These are phyloP conservation scores for Agriopis leucophaearia DNA, from an alignment of 2,888 invertebrate species.

Conservation along the genomic window DNA sequence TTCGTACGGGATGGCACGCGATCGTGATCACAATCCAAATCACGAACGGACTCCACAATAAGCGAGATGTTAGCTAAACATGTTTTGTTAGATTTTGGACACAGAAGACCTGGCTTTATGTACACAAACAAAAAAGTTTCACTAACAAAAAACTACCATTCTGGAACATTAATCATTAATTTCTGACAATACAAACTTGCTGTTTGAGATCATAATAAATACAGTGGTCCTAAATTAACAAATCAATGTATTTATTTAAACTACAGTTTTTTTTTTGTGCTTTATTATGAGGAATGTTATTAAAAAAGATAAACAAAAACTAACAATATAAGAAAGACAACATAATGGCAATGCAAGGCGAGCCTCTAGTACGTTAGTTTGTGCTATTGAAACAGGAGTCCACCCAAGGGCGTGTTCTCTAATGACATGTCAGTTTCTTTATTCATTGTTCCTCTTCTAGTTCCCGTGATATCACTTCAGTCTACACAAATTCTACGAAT, in stretches of 20 bases:
- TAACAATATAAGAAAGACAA: constrained; percentile 5
- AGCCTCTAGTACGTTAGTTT: constrained; percentile 21
- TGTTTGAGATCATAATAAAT: constrained; percentile 66
- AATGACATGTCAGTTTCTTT: constrained; percentile 3
- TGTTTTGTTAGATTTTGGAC: too few species aligned
- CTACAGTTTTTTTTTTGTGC: constrained; percentile 45
- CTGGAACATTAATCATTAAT: constrained; percentile 5
- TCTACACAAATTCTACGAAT: constrained; percentile 26
- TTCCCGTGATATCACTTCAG: constrained; percentile 34
- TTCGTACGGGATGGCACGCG: too few species aligned
- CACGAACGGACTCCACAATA: too few species aligned
- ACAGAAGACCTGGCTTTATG: too few species aligned
- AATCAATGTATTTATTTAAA: constrained; percentile 40
- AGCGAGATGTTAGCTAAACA: too few species aligned
- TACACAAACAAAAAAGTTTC: not conserved
- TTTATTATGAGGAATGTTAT: constrained; percentile 50
- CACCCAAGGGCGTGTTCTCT: not conserved
- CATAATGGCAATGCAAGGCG: constrained; percentile 28
- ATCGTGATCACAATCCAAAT: too few species aligned
- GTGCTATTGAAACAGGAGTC: constrained; percentile 16
- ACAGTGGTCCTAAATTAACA: constrained; percentile 42
- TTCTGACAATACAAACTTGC: constrained; percentile 49
- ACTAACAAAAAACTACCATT: constrained; percentile 13
- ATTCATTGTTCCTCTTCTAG: constrained; percentile 29
- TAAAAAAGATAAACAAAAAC: constrained; percentile 35